A percentile compares a stretch with the other conserved stretches of the same genome.
These are phyloP conservation scores for Celastrina argiolus DNA, from an alignment of 2,888 invertebrate genomes.

Conservation along the genomic window DNA sequence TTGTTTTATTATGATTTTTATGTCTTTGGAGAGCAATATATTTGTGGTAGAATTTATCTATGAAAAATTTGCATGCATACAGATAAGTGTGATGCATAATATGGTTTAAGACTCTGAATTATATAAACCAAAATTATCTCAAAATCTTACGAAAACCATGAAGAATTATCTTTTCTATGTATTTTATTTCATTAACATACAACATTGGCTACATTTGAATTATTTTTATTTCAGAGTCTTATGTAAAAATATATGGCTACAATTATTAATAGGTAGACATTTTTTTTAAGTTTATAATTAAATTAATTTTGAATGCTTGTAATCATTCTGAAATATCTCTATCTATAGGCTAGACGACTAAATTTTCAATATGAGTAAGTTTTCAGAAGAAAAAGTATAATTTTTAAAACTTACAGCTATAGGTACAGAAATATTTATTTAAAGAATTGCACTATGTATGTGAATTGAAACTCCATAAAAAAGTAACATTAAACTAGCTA, in stretches of 20 bases:
- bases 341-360: too few relatives aligned
- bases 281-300: neutral
- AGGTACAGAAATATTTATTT: too few relatives aligned
- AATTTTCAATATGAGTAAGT: too few relatives aligned
- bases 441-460: too few relatives aligned
- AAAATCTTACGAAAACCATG: neutral
- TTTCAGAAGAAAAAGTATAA: too few relatives aligned
- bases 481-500: too few relatives aligned
- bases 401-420: too few relatives aligned
- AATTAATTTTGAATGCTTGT: neutral
- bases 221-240: conserved; percentile 8
- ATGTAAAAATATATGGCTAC: conserved; percentile 1
- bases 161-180: neutral
- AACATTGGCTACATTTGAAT: neutral
- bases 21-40: neutral
- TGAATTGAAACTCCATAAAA: too few relatives aligned
- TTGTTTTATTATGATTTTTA: neutral
- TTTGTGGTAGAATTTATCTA: neutral
- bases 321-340: neutral
- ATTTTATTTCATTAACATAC: neutral
- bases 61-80: neutral
- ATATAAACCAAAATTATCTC: neutral
- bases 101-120: conserved; percentile 10
- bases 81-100: neutral
- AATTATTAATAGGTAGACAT: neutral